Conservation (phyloP, 2,888 invertebrate species). For the Cantharis flavilabris region DNA sequence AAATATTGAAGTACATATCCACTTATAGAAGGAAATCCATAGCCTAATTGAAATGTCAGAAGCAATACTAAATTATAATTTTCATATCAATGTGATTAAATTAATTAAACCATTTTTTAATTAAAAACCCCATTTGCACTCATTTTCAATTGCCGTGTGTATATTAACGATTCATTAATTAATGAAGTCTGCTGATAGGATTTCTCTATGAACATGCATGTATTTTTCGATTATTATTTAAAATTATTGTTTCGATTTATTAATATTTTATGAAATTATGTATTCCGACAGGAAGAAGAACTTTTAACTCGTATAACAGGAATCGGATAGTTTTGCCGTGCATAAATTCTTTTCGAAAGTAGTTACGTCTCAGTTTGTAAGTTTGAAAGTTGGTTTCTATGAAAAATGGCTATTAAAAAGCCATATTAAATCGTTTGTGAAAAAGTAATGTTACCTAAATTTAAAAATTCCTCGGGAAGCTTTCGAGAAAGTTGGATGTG, state of each 20-base stretch:
- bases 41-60: not conserved
- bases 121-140: not conserved
- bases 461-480: not conserved
- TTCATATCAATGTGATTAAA: not conserved
- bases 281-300: not conserved
- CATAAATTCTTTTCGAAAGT: not conserved
- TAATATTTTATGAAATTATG: not conserved
- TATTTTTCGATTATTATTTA: not conserved
- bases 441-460: not conserved
- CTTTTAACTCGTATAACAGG: not conserved
- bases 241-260: not conserved
- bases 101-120: not conserved
- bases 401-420: not conserved
- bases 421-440: not conserved
- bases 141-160: not conserved
- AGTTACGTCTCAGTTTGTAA: not conserved
- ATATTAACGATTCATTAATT: not conserved
- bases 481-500: not conserved
- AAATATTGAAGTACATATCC: not conserved
- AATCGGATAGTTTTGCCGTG: not conserved
- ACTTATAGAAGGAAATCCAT: not conserved
- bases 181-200: not conserved
- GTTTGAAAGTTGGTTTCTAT: not conserved
- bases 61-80: not conserved
- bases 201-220: not conserved